Percentiles rank a stretch among this genome's conserved stretches.
These are phyloP conservation scores for Hydra vulgaris DNA, from an alignment of 30 jellyfish, hydroid and myxozoan genomes.

Conservation along the genomic window DNA sequence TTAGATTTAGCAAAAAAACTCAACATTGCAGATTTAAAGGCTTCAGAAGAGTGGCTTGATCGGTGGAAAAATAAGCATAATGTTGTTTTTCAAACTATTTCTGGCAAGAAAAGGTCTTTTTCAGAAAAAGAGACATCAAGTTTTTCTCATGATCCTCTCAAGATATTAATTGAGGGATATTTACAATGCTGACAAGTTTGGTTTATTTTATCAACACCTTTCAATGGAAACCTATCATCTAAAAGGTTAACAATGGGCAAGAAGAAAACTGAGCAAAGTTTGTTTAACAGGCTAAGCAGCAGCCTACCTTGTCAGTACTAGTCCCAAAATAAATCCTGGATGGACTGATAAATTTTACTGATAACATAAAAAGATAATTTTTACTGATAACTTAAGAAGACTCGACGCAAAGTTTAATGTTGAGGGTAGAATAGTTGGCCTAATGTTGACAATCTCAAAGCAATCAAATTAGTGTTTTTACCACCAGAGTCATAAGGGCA, in stretches of 20 bases:
- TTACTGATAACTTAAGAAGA: constrained; percentile 32
- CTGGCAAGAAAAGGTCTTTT: constrained; percentile 23
- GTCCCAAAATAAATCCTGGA: constrained; percentile 26
- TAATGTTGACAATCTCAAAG: constrained; percentile 19
- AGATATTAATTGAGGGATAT: constrained; percentile 4
- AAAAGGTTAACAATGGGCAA: constrained; percentile 18
- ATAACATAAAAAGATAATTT: no score
- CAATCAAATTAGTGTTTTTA: constrained; percentile 17
- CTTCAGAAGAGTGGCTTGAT: constrained; percentile 41
- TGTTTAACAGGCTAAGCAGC: constrained; percentile 26
- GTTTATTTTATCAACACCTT: constrained; percentile 21
- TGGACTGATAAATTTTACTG: no score
- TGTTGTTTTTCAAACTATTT: constrained; percentile 6
- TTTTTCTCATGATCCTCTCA: constrained; percentile 6
- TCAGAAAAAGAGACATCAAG: constrained; percentile 25
- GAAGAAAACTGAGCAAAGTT: constrained; percentile 32
- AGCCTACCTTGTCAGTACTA: constrained; percentile 43
- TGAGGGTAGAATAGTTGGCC: no score
- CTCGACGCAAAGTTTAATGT: no score
- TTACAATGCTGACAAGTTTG: constrained; percentile 27
- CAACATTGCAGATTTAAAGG: constrained; percentile 16
- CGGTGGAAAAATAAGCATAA: no score
- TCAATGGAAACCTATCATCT: constrained; percentile 18
- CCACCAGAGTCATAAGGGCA: constrained; percentile 19
- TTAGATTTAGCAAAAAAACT: constrained; percentile 29